Base-by-base conservation (phyloP, 2,113 vertebrate genomes). In the Jaculus jaculus region DNA sequence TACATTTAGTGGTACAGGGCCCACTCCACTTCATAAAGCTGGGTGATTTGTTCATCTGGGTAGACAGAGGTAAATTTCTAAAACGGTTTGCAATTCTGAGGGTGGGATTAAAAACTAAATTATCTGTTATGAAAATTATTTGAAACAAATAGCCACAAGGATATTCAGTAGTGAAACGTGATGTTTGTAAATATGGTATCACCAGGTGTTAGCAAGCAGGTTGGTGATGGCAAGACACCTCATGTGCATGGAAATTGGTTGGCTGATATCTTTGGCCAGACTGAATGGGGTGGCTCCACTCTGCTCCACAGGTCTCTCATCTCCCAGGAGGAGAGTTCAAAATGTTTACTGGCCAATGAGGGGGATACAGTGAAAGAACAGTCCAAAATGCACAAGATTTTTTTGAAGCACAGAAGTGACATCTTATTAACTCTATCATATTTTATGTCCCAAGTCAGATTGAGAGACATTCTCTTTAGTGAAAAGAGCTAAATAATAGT, bases 1-100 rank as follows among this genome's bases (percentile, higher is more conserved):
- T 28, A 18, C 1, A 42, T 7, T 79, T 51, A 74, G 68, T 63
- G 18, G 66, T 58, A 9, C 63, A 23, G 5, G 28, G 37, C 15
- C 28, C n/a, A 82, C 58, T n/a, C 12, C 23, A 42, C 1, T 30
- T 26, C 51, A 20, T 20, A 37, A 39, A 78, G 84, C 23, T 32
- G n/a, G 26, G 30, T 80, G 37, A 65, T 66, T 80, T 72, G 63
- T 34, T 34, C 80, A 0, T 71, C 24, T 28, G 37, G 54, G 23
- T 23, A 84, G 63, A 90, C 63, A n/a, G 24, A 87, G 21, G n/a
- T 72, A 87, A 83, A 92, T 66, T 92, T 93, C 82, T 54, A 91
- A 28, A 89, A 79, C 82, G 26, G 21, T 26, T 5, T 87, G 65
- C 2, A 80, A 69, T 16, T 26, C 42, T 63, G 4, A 74, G 24